Evolutionary conservation across 2,888 invertebrate genomes (phyloP).

Genomic region (Sisyra nigra): DNA sequence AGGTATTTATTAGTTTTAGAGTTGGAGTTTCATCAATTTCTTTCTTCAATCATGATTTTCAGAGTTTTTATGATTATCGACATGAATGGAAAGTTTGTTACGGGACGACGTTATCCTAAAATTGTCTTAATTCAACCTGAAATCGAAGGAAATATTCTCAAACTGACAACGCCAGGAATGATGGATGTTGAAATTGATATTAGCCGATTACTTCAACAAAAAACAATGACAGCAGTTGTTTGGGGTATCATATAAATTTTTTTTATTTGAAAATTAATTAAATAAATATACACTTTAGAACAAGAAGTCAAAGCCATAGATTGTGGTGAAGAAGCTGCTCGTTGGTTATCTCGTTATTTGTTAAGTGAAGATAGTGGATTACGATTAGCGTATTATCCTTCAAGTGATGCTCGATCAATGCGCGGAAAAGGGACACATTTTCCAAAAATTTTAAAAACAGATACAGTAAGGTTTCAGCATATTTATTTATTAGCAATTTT

Average conservation of each 20-base stretch:
- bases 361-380: conserved; percentile 31
- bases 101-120: conserved; percentile 36
- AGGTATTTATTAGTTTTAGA: conserved; percentile 20
- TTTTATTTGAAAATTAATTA: not conserved
- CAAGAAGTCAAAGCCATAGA: conserved; percentile 42
- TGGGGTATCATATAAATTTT: conserved; percentile 27
- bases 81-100: conserved; percentile 36
- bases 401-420: conserved; percentile 23
- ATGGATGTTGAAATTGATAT: conserved; percentile 36
- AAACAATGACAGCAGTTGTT: conserved; percentile 30
- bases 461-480: conserved; percentile 8
- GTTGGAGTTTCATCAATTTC: not conserved
- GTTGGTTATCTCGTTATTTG: conserved; percentile 53
- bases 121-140: conserved; percentile 35
- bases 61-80: conserved; percentile 41
- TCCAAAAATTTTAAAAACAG: conserved; percentile 10
- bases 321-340: conserved; percentile 54
- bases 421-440: conserved; percentile 21
- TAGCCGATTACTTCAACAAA: conserved; percentile 20
- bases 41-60: conserved; percentile 3
- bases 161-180: conserved; percentile 37
- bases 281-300: conserved; percentile 6
- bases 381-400: conserved; percentile 43
- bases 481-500: not conserved
- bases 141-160: conserved; percentile 32